Percentiles rank a stretch among this genome's conserved stretches.
phyloP scores from a whole-genome alignment of 2,888 invertebrate species.

The Catocala fraxini region DNA sequence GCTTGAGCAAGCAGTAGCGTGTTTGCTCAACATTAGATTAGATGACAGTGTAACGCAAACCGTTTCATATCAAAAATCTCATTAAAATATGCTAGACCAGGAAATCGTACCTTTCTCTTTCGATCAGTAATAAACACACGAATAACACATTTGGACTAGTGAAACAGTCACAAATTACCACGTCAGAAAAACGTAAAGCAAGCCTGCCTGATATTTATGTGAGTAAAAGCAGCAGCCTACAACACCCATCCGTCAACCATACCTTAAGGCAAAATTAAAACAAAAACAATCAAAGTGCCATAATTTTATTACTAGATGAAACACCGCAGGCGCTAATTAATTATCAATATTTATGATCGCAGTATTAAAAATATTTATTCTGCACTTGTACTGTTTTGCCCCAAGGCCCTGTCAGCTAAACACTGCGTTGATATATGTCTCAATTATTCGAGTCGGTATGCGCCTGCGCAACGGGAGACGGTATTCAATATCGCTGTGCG shows the following conservation, averaged over 20 bases:
- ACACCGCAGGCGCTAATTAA: conserved; percentile 41
- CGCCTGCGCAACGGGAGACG: conserved; percentile 70
- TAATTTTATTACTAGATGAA: conserved; percentile 33
- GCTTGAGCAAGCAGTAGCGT: too few species aligned
- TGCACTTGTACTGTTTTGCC: conserved; percentile 48
- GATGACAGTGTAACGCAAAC: too few species aligned
- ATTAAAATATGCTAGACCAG: too few species aligned
- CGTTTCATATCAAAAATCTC: too few species aligned
- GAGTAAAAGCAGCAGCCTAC: background rate
- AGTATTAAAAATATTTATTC: conserved; percentile 35
- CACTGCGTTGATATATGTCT: conserved; percentile 75
- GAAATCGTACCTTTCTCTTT: too few species aligned
- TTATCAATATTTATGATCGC: conserved; percentile 45
- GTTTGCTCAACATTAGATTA: too few species aligned
- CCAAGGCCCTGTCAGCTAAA: conserved; percentile 40
- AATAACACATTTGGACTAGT: too few species aligned
- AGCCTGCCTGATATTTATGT: background rate
- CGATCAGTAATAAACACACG: too few species aligned
- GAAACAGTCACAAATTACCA: too few species aligned
- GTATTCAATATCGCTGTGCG: conserved; percentile 60
- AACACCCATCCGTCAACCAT: background rate
- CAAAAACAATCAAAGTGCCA: background rate
- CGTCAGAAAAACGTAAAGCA: too few species aligned
- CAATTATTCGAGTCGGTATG: conserved; percentile 70
- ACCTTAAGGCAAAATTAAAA: background rate